Percentiles rank a stretch among this genome's conserved stretches.
phyloP scores from a whole-genome alignment of 1,140 invertebrate genomes.

The Linepithema humile region DNA sequence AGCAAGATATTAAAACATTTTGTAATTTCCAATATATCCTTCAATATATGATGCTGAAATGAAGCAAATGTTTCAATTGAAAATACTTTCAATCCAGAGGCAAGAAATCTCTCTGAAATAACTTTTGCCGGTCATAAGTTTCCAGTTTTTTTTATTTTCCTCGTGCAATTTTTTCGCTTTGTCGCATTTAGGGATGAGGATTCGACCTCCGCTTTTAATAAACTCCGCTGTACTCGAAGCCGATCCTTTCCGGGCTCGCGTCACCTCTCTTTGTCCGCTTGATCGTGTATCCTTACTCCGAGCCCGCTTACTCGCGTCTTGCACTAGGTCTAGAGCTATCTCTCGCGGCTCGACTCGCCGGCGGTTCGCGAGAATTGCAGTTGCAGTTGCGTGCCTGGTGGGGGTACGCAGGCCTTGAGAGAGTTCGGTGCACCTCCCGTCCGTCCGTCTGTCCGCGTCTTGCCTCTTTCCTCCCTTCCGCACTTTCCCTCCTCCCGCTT shows the following conservation, averaged over 20 bases:
- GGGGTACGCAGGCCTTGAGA: slow-evolving; percentile 81
- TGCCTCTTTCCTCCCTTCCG: slow-evolving; percentile 51
- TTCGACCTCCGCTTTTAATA: too few species aligned
- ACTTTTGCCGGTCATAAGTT: neutral
- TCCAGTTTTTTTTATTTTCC: neutral
- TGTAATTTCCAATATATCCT: too few species aligned
- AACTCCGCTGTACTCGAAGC: slow-evolving; percentile 11
- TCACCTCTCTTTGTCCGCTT: slow-evolving; percentile 51
- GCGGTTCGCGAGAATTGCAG: slow-evolving; percentile 68
- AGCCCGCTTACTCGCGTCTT: slow-evolving; percentile 39
- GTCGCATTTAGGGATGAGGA: too few species aligned
- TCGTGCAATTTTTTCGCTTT: too few species aligned
- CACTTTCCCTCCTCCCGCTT: slow-evolving; percentile 26
- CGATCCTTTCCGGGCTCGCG: slow-evolving; percentile 53
- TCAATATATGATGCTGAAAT: too few species aligned
- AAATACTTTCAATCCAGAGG: neutral
- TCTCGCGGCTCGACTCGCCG: slow-evolving; percentile 49
- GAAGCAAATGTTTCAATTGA: too few species aligned
- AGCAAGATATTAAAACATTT: slow-evolving; percentile 2
- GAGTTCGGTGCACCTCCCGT: slow-evolving; percentile 84
- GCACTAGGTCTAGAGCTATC: slow-evolving; percentile 51
- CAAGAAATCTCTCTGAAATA: neutral
- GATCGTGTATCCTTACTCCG: slow-evolving; percentile 27
- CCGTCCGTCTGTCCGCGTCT: slow-evolving; percentile 68
- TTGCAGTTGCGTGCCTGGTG: slow-evolving; percentile 70